These are phyloP conservation scores for Elachura formosa DNA, from an alignment of 2,113 vertebrate genomes.

Conservation along the genomic window DNA sequence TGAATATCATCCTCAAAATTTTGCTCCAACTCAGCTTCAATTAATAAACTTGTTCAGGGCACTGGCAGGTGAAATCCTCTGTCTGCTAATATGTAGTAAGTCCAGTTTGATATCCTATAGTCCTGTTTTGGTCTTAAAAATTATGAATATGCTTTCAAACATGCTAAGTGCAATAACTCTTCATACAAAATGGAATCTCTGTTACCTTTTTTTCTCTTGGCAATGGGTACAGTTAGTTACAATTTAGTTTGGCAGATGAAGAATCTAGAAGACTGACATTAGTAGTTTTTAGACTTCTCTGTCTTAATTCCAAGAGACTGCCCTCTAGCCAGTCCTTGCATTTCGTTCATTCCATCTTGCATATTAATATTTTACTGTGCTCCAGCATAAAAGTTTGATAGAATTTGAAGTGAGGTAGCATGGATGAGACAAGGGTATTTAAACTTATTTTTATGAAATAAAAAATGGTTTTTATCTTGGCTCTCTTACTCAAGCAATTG, in stretches of 20 bases:
- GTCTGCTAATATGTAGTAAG: not conserved
- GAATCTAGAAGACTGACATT: not conserved
- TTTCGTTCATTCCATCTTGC: not conserved
- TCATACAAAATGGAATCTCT: not conserved
- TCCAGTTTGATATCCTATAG: not conserved
- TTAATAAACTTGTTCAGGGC: not conserved
- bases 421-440: not conserved
- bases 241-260: not conserved
- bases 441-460: not conserved
- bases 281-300: not conserved
- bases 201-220: not conserved
- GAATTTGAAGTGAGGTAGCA: not conserved
- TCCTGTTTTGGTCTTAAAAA: not conserved
- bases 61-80: not conserved
- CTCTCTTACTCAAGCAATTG: not conserved
- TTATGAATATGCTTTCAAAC: not conserved
- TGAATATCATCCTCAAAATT: not conserved
- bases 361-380: conserved; percentile 33
- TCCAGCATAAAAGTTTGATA: not conserved
- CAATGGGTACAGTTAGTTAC: not conserved
- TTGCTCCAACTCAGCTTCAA: not conserved
- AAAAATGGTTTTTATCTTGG: not conserved
- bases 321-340: not conserved
- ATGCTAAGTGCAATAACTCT: not conserved
- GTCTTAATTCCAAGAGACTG: not conserved